A percentile compares a stretch with the other conserved stretches of the same genome.
phyloP scores from a whole-genome alignment of 2,797 vertebrate species.

The Heterohyrax brucei region DNA sequence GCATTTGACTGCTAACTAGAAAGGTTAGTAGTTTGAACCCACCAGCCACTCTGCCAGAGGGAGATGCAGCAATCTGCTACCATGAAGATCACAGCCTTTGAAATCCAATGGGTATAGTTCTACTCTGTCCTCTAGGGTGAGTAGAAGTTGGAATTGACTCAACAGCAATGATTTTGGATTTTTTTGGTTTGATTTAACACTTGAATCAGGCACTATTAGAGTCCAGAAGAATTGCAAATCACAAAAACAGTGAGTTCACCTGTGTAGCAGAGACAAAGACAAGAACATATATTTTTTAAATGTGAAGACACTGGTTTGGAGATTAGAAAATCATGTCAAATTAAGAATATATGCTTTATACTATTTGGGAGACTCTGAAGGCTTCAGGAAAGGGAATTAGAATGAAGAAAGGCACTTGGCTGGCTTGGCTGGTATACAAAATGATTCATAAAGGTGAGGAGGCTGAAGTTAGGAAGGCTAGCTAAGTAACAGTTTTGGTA shows the following conservation, averaged over 20 bases:
- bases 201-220: not conserved
- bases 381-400: not conserved
- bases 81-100: too few species aligned
- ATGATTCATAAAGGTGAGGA: conserved; percentile 23
- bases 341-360: not conserved
- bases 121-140: too few species aligned
- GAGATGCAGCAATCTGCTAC: too few species aligned
- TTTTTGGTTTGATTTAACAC: too few species aligned
- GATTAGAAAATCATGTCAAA: not conserved
- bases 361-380: not conserved
- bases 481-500: not conserved
- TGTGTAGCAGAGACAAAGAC: not conserved
- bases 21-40: too few species aligned
- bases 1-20: too few species aligned
- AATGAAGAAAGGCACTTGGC: not conserved
- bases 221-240: too few species aligned
- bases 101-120: too few species aligned
- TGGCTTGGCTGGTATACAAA: not conserved
- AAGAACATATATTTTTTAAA: not conserved
- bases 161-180: too few species aligned
- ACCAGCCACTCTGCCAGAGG: too few species aligned
- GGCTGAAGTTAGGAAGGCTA: not conserved
- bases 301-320: not conserved
- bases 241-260: not conserved
- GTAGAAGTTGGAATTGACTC: too few species aligned